These are phyloP conservation scores for Camponotus vicinus DNA, from an alignment of 1,140 invertebrate species.

Conservation along the genomic window DNA sequence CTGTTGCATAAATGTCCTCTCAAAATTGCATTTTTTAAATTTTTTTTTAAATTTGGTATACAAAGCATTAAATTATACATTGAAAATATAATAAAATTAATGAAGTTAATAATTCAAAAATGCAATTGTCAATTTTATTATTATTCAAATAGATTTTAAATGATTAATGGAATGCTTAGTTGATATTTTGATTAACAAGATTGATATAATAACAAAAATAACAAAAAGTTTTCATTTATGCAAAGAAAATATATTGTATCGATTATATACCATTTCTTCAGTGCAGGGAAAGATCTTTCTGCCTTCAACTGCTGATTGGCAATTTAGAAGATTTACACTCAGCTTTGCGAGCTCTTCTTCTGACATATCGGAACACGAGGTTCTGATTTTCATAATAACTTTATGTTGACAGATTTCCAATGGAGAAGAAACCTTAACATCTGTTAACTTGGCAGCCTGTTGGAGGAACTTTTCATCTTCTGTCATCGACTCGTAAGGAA, in stretches of 20 bases:
- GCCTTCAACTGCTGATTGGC: conserved; percentile 89
- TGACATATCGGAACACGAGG: conserved; percentile 87
- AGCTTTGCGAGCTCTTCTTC: conserved; percentile 90
- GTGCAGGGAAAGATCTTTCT: conserved; percentile 88
- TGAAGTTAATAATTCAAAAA: conserved; percentile 18
- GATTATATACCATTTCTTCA: conserved; percentile 87
- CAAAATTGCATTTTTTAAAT: too few relatives aligned
- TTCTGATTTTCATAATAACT: conserved; percentile 88
- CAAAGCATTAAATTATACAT: neutral
- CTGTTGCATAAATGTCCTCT: too few relatives aligned
- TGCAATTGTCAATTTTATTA: conserved; percentile 6
- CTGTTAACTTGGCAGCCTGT: conserved; percentile 88
- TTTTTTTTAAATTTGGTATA: too few relatives aligned
- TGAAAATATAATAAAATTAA: neutral
- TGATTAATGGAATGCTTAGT: neutral
- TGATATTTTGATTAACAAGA: neutral
- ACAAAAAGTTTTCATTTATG: conserved; percentile 10
- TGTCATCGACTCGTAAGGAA: conserved; percentile 88
- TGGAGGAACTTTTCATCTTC: conserved; percentile 89
- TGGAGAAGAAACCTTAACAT: conserved; percentile 87
- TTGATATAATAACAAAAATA: neutral
- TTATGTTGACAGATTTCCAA: conserved; percentile 90
- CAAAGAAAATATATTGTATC: conserved; percentile 28
- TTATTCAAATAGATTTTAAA: conserved; percentile 1
- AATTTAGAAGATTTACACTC: conserved; percentile 90